Percentiles rank a stretch among this genome's conserved stretches.
These are phyloP conservation scores for Latheticus oryzae DNA, from an alignment of 2,888 invertebrate genomes.

Conservation along the genomic window DNA sequence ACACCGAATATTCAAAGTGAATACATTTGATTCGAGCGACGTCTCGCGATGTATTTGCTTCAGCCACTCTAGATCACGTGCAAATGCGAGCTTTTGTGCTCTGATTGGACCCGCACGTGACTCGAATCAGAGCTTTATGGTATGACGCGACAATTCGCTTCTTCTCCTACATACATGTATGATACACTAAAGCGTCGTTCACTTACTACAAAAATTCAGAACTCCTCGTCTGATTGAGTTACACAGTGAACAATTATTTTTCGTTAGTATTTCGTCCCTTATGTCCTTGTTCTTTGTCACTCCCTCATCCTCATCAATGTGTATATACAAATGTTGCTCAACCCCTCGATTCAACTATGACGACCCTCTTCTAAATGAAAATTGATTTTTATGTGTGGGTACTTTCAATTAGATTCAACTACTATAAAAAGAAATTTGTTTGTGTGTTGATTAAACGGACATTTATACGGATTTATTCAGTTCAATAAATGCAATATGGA, in stretches of 20 bases:
- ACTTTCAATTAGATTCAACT: conserved; percentile 62
- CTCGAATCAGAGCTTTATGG: conserved; percentile 56
- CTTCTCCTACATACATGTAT: conserved; percentile 23
- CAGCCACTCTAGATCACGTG: conserved; percentile 62
- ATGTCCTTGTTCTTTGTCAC: conserved; percentile 40
- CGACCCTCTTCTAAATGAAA: conserved; percentile 48
- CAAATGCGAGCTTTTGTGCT: conserved; percentile 65
- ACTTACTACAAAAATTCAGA: too few relatives aligned
- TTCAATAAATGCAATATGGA: conserved; percentile 30
- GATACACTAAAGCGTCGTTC: too few relatives aligned
- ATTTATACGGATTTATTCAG: conserved; percentile 55
- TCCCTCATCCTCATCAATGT: conserved; percentile 53
- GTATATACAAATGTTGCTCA: conserved; percentile 50
- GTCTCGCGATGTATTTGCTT: conserved; percentile 57
- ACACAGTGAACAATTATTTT: conserved; percentile 19
- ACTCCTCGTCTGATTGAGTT: conserved; percentile 14
- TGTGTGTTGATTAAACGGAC: conserved; percentile 54
- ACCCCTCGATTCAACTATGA: conserved; percentile 47
- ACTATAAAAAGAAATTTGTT: conserved; percentile 50
- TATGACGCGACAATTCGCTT: conserved; percentile 51
- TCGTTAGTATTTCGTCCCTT: conserved; percentile 12
- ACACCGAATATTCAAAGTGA: conserved; percentile 52
- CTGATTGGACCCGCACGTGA: conserved; percentile 63
- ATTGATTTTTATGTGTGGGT: conserved; percentile 63
- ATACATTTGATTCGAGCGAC: conserved; percentile 52